Evolutionary conservation across 1,140 invertebrate genomes (phyloP).

Genomic region (Nomia melanderi): DNA sequence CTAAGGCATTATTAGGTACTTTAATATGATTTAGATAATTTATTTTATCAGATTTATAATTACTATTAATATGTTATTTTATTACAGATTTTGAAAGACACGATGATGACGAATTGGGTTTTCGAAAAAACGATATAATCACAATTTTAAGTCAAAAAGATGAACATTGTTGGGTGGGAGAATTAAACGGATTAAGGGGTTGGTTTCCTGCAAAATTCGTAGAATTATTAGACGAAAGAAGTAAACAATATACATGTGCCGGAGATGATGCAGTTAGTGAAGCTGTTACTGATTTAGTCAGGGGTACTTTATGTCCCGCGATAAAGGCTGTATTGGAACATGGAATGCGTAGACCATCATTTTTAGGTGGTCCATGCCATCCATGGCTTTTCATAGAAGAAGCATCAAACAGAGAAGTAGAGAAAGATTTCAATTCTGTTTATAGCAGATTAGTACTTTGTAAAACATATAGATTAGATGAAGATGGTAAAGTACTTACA

Average conservation of each 20-base stretch:
- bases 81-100: constrained; percentile 96
- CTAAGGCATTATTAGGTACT: constrained; percentile 93
- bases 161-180: constrained; percentile 99
- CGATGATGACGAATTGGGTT: constrained; percentile 99
- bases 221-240: constrained; percentile 97
- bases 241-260: constrained; percentile 96
- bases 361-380: constrained; percentile 94
- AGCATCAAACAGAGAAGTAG: constrained; percentile 96
- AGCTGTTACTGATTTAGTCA: constrained; percentile 96
- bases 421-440: constrained; percentile 98
- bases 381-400: constrained; percentile 99
- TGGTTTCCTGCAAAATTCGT: constrained; percentile 99
- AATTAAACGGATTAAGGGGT: constrained; percentile 97
- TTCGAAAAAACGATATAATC: constrained; percentile 99
- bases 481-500: constrained; percentile 99
- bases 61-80: constrained; percentile 54
- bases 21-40: constrained; percentile 10
- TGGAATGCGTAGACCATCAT: constrained; percentile 95
- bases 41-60: neutral
- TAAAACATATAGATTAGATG: constrained; percentile 98
- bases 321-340: constrained; percentile 97
- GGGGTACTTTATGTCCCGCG: constrained; percentile 95
- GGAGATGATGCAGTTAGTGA: constrained; percentile 99
- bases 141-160: constrained; percentile 98
- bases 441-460: constrained; percentile 98